Evolutionary conservation across 2,113 vertebrate species (phyloP).

Genomic region (Odontophorus gujanensis): DNA sequence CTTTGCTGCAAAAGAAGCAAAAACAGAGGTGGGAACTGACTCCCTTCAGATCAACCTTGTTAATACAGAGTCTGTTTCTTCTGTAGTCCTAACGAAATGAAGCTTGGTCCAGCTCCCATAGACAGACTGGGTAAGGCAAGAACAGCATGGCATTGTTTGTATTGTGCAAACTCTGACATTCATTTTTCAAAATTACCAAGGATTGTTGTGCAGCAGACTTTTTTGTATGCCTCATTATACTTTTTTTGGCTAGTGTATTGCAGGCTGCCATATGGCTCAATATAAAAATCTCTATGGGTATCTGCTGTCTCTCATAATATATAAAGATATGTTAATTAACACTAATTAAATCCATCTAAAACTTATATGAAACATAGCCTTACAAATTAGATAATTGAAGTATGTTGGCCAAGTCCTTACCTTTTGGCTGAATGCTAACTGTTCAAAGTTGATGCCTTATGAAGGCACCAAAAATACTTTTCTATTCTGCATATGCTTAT

Average conservation of each 20-base stretch:
- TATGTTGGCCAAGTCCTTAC: neutral
- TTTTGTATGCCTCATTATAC: constrained; percentile 37
- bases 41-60: neutral
- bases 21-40: neutral
- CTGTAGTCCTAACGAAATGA: neutral
- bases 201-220: constrained; percentile 42
- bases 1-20: neutral
- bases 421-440: constrained; percentile 1
- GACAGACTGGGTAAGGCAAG: constrained; percentile 5
- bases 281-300: constrained; percentile 51
- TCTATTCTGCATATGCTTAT: neutral
- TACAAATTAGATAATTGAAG: constrained; percentile 31
- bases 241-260: constrained; percentile 43
- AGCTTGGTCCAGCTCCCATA: neutral
- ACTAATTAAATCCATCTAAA: constrained; percentile 32
- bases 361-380: neutral
- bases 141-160: neutral
- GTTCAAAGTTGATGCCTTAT: neutral
- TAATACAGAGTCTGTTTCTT: neutral
- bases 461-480: neutral
- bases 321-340: constrained; percentile 35
- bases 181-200: constrained; percentile 35
- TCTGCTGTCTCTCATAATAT: constrained; percentile 56
- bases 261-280: constrained; percentile 47
- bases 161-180: constrained; percentile 26